Evolutionary conservation across 2,888 invertebrate genomes (phyloP), one percentile per base, ranked within the genome.

Genomic region (Temnothorax rugatulus): DNA sequence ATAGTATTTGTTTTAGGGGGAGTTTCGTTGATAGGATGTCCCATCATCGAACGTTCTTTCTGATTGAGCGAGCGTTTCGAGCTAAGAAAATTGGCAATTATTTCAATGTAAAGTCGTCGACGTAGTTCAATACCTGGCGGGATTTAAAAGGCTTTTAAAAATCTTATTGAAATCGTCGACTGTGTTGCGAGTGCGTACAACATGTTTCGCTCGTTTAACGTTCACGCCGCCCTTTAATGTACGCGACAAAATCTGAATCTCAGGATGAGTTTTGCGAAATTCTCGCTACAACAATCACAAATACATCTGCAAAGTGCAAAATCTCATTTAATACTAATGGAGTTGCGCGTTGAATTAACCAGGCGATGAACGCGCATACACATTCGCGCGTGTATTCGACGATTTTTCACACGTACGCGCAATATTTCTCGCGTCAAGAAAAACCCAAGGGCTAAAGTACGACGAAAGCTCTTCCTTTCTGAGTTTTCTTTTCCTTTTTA

Each of bases 391-490:
- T 57, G 79, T 29, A 59, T n/a, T 64, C 71, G 71, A 89, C 84
- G 87, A 86, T 84, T 82, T 75, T 63, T 83, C 73, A 82, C 66
- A 79, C 82, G 64, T 82, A n/a, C 71, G 74, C 44, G 87, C 84
- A 74, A 86, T 84, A 88, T 86, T 86, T 89, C 66, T 75, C 68
- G 18, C 69, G 74, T 82, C 84, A 77, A 47, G 81, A 77, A 84
- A 83, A 83, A 83, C 54, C 57, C 84, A 82, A 84, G 81, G 83
- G 29, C 85, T 50, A 66, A 83, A 83, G 44, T 73, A 69, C 83
- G 87, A 89, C 86, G 88, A 90, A 87, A 84, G 69, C 63, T 69
- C 57, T 71, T 57, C 69, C 63, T 52, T 57, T 29, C 64, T 47
- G 34, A 79, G 15, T 79, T 61, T 29, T 25, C 74, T 77, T 83